Conservation (phyloP, 2,797 vertebrate genomes). For the Heterohyrax brucei region DNA sequence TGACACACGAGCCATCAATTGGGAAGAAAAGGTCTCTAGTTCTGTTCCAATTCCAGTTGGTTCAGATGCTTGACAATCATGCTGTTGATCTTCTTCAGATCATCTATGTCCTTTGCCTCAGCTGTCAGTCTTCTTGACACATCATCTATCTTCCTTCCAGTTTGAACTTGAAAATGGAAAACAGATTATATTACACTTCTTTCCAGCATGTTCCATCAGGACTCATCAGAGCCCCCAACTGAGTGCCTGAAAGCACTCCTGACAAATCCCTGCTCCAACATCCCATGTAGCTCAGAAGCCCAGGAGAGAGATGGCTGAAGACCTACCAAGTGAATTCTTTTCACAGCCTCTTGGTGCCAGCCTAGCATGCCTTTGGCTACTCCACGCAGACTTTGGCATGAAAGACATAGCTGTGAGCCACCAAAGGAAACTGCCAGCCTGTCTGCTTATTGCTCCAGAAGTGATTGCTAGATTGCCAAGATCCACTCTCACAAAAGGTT, state of each 20-base stretch:
- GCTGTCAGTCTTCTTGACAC: slow-evolving; percentile 89
- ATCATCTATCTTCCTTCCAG: slow-evolving; percentile 89
- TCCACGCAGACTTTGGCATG: not conserved
- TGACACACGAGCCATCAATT: too few species aligned
- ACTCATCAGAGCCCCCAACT: not conserved
- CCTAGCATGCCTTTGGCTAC: not conserved
- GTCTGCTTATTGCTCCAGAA: not conserved
- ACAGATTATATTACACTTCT: slow-evolving; percentile 57
- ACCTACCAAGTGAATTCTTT: not conserved
- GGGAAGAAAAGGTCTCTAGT: slow-evolving; percentile 16
- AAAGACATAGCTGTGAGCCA: not conserved
- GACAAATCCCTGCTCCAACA: not conserved
- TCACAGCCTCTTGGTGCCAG: not conserved
- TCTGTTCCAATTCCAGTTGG: slow-evolving; percentile 84
- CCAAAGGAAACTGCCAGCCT: not conserved
- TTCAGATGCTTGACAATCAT: slow-evolving; percentile 88
- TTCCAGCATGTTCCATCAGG: not conserved
- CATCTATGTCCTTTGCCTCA: slow-evolving; percentile 90
- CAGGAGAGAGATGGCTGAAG: not conserved
- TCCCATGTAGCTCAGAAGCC: not conserved
- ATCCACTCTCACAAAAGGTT: slow-evolving; percentile 17
- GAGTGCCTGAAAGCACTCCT: not conserved
- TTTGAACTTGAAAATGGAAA: slow-evolving; percentile 90
- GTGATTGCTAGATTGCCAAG: not conserved
- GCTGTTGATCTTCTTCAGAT: slow-evolving; percentile 90